These are phyloP conservation scores for Orchestia grillus DNA, from an alignment of 1,140 invertebrate genomes.

Conservation along the genomic window DNA sequence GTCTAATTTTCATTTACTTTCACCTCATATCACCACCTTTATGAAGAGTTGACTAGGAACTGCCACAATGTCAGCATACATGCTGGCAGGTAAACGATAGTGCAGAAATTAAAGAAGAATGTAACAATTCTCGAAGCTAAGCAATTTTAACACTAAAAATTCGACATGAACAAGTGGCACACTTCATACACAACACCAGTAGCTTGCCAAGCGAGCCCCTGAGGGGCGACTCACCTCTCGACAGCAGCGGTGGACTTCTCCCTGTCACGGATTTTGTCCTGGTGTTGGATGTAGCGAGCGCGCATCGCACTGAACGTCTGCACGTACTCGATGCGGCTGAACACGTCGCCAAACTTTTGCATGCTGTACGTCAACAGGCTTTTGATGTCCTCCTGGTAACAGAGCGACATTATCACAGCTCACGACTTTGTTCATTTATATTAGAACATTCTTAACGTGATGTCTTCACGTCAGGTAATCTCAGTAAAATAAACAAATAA, in stretches of 20 bases:
- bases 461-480: too few species aligned
- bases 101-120: too few species aligned
- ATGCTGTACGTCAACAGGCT: slow-evolving; percentile 94
- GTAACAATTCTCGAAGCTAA: not conserved
- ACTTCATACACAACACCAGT: not conserved
- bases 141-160: not conserved
- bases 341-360: slow-evolving; percentile 92
- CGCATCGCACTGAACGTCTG: slow-evolving; percentile 96
- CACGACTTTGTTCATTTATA: too few species aligned
- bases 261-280: slow-evolving; percentile 89
- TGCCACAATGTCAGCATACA: too few species aligned
- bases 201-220: not conserved
- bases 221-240: slow-evolving; percentile 76
- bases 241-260: slow-evolving; percentile 78
- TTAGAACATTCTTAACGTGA: too few species aligned
- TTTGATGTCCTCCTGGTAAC: slow-evolving; percentile 90
- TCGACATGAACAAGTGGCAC: not conserved
- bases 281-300: slow-evolving; percentile 92
- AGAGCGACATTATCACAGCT: not conserved
- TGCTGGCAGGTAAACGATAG: too few species aligned
- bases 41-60: too few species aligned
- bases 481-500: too few species aligned
- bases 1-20: too few species aligned
- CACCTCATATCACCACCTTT: too few species aligned
- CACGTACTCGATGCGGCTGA: slow-evolving; percentile 96